Evolutionary conservation across 2,888 invertebrate genomes (phyloP), one percentile per base, ranked within the genome.

Genomic region (Drosophila borealis): DNA sequence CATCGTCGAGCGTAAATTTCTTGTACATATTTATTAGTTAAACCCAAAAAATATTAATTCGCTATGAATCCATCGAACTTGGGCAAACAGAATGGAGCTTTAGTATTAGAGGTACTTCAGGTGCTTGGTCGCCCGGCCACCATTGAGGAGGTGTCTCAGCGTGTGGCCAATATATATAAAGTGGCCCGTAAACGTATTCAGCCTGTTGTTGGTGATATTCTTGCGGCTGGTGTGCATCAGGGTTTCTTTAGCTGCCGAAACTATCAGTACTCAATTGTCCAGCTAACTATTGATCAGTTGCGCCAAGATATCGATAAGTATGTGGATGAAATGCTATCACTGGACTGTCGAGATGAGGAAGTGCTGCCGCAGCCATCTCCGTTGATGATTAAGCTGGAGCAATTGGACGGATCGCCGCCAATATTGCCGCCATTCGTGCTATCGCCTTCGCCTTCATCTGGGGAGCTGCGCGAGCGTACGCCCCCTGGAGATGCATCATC

Each of bases 81-180:
- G 71, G 82, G 82, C 56, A 87, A 84, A 37, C 85, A 79, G 54
- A 81, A 81, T 49, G 85, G 82, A 5, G 88, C 82, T 11, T 46
- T 87, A 17, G 85, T 83, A 10, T 68, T 83, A 50, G 82, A 83
- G 67, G 85, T 84, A 13, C 57, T 83, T 11, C 75, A 81, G 65
- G 82, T 83, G 5, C 41, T 83, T 29, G 85, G 82, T 37, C 88
- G 85, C 33, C 82, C 82, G 11, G 85, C 79, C 41, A 84, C 66
- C 29, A 68, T 74, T 25, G 63, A 60, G 39, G 82, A 84, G 63
- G 68, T 83, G 25, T 71, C 82, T 4, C 61, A 74, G 34, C 71
- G 82, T 11, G 74, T 83, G 21, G 71, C 82, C 11, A 62, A 74
- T 25, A 68, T 84, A 17, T 83, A 83, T 48, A 75, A 76, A n/a